These are phyloP conservation scores for Platichthys flesus DNA, from an alignment of 2,113 vertebrate genomes.

Conservation along the genomic window DNA sequence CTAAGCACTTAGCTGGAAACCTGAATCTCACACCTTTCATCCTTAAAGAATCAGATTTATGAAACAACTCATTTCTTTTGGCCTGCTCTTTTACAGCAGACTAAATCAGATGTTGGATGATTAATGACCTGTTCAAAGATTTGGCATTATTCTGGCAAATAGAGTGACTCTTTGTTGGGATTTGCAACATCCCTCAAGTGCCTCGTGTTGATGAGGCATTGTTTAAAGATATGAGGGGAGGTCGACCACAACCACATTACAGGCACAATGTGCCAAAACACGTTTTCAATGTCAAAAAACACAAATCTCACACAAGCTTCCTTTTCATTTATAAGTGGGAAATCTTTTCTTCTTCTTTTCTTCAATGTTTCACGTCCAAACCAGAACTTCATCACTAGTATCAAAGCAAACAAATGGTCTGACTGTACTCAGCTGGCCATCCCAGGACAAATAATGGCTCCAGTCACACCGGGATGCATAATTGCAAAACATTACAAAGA, in stretches of 20 bases:
- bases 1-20: background rate
- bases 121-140: background rate
- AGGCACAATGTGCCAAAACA: background rate
- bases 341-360: background rate
- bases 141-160: too few relatives aligned
- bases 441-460: background rate
- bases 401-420: slow-evolving; percentile 1
- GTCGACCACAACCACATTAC: background rate
- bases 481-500: too few relatives aligned
- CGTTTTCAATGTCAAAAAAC: background rate
- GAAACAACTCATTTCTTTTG: too few relatives aligned
- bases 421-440: background rate
- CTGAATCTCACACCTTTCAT: background rate
- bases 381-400: background rate
- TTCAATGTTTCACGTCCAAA: background rate
- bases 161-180: background rate
- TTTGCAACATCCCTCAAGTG: background rate
- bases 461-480: too few relatives aligned
- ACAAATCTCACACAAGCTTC: background rate
- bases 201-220: background rate
- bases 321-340: too few relatives aligned
- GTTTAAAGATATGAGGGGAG: background rate
- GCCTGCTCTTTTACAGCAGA: background rate
- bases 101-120: background rate
- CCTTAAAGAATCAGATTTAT: too few relatives aligned